Percentiles rank a stretch among this genome's conserved stretches.
These are phyloP conservation scores for Catajapyx aquilonaris DNA, from an alignment of 1,140 invertebrate species.

Conservation along the genomic window DNA sequence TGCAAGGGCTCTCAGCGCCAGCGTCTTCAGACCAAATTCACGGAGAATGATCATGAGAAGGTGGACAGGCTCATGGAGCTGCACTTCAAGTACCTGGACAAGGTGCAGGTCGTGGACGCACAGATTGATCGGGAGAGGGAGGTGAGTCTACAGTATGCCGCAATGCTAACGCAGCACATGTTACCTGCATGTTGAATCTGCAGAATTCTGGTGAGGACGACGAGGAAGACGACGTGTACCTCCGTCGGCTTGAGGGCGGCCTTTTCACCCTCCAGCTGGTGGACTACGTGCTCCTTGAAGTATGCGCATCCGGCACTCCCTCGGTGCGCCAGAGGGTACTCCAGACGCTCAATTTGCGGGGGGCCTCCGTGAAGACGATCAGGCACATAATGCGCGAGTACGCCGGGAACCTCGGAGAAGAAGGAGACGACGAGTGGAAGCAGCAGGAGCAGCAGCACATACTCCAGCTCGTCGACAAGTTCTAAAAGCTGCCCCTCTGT, in stretches of 20 bases:
- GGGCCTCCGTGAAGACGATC: constrained; percentile 84
- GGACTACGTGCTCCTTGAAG: constrained; percentile 87
- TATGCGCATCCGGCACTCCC: constrained; percentile 48
- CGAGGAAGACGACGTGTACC: constrained; percentile 56
- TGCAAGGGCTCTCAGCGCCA: constrained; percentile 75
- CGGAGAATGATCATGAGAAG: constrained; percentile 97
- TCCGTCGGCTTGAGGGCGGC: constrained; percentile 73
- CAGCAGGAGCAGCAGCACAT: constrained; percentile 80
- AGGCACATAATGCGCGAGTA: constrained; percentile 90
- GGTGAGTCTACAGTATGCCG: constrained; percentile 15
- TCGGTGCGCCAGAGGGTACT: constrained; percentile 71
- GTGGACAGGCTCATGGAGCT: constrained; percentile 88
- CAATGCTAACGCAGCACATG: no score
- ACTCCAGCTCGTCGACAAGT: constrained; percentile 80
- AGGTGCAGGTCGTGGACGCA: constrained; percentile 70
- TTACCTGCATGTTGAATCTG: background rate
- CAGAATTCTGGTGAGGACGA: constrained; percentile 33
- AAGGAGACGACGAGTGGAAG: constrained; percentile 56
- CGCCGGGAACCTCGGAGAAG: constrained; percentile 82
- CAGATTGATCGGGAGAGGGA: constrained; percentile 36
- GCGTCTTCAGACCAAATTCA: constrained; percentile 83
- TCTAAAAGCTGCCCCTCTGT: constrained; percentile 41
- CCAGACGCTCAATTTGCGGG: constrained; percentile 68
- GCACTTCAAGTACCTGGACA: constrained; percentile 93
- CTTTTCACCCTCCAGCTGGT: constrained; percentile 89